Base-by-base conservation (phyloP, 1,140 invertebrate species). In the Drosophila ogumai region DNA sequence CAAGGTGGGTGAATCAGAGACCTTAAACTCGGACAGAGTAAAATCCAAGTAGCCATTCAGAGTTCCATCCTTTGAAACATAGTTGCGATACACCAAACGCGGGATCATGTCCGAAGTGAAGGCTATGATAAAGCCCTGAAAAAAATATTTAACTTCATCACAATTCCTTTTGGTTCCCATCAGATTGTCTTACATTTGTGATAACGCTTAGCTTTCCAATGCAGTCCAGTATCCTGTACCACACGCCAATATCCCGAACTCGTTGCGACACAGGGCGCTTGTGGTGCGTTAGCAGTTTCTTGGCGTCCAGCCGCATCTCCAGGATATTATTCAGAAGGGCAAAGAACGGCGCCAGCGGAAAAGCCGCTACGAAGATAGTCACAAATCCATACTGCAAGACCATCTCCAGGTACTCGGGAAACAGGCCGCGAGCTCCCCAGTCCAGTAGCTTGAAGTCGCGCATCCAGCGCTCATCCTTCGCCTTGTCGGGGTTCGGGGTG, bases 101-200 rank as follows among this genome's bases (percentile, higher is more conserved):
- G 99, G 98, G 72, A 99, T 97, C 93, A 99, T 98, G 86, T 99
- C 98, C 0, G 98, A 99, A 4, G 99, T 99, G 93, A 99, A 99
- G 40, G 99, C 99, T 90, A 99, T 99, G 55, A 99, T 98, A 86
- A 99, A 98, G 54, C 97, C 99, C 98, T 99, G 93, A 65, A 87
- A 41, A 38, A 9, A 7, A 15, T 0, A 28, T 13, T 6, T 9
- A 28, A 50, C n/a, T 49, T 50, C 6, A 40, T 15, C 32, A 10
- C 13, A 22, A 40, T n/a, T n/a, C n/a, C 0, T 0, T 10, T 25
- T 10, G 3, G 12, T 12, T 0, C n/a, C 2, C 1, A 3, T 3
- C 2, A 2, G 0, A 10, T 6, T 12, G 44, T 94, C 95, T 96
- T 93, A 98, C 98, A 94, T 99, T 99, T 46, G 97, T 98, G 19